Percentiles rank a stretch among this genome's conserved stretches.
phyloP scores from a whole-genome alignment of 2,888 invertebrate genomes.

The Thalpophila matura region DNA sequence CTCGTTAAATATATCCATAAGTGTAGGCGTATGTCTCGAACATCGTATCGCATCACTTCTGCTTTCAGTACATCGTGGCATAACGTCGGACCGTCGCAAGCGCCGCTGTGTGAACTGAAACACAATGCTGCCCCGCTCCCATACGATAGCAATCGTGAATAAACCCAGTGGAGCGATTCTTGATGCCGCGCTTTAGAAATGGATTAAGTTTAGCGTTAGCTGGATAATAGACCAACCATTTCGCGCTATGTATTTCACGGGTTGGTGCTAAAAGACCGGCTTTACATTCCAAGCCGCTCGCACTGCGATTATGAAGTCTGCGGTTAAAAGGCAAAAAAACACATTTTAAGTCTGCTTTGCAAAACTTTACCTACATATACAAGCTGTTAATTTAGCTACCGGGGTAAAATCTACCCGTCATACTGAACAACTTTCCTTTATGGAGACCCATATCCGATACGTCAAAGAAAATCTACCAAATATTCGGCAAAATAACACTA shows the following conservation, averaged over 20 bases:
- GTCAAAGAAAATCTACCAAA: no score
- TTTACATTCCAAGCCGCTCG: conserved; percentile 7
- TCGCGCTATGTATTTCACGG: conserved; percentile 25
- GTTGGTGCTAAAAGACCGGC: conserved; percentile 26
- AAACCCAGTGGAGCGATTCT: conserved; percentile 72
- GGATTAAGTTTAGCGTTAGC: conserved; percentile 69
- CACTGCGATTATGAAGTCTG: neutral
- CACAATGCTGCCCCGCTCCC: conserved; percentile 73
- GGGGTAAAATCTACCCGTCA: no score
- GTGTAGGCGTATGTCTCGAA: neutral
- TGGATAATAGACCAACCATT: conserved; percentile 45
- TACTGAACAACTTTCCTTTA: no score
- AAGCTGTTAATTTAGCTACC: no score
- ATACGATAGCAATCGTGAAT: conserved; percentile 79
- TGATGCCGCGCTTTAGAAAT: conserved; percentile 74
- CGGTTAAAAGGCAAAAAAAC: no score
- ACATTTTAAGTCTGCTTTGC: no score
- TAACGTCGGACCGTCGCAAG: conserved; percentile 35
- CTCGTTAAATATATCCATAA: neutral
- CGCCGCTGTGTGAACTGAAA: conserved; percentile 69
- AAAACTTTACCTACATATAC: no score
- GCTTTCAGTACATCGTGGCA: conserved; percentile 21
- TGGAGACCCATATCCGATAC: no score
- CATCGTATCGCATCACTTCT: conserved; percentile 15
- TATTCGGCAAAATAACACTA: no score